Evolutionary conservation across 2,113 vertebrate genomes (phyloP).

Genomic region (Psilopsiagon aurifrons): DNA sequence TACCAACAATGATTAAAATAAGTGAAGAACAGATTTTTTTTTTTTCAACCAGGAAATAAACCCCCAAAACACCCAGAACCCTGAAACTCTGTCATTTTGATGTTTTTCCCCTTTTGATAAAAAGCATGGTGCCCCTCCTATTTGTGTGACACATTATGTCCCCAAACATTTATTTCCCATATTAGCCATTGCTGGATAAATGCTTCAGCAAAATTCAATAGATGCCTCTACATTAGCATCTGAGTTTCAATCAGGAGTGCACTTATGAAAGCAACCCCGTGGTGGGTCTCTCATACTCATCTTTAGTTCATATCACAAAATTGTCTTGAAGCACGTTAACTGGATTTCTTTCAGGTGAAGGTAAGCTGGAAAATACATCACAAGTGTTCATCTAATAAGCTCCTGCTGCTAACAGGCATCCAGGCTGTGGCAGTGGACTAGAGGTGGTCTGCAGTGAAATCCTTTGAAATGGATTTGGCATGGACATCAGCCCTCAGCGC

Average conservation of each 20-base stretch:
- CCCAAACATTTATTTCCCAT: background rate
- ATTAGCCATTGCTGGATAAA: background rate
- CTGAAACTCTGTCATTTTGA: background rate
- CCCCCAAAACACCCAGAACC: background rate
- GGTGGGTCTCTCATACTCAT: background rate
- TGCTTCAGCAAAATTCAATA: background rate
- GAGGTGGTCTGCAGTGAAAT: background rate
- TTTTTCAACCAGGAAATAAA: background rate
- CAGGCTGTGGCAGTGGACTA: background rate
- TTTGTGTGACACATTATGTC: background rate
- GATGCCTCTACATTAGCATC: accelerated
- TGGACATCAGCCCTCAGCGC: background rate
- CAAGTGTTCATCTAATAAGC: background rate
- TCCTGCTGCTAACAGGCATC: background rate
- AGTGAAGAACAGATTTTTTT: background rate
- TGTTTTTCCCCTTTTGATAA: background rate
- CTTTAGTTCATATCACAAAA: background rate
- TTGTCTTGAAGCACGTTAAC: background rate
- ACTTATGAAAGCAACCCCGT: background rate
- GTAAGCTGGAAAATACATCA: background rate
- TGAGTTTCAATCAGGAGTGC: background rate
- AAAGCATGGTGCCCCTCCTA: background rate
- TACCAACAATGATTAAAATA: background rate
- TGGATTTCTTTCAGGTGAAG: background rate
- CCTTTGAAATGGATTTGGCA: background rate